Evolutionary conservation across 2,888 invertebrate genomes (phyloP).

Genomic region (Eucriotettix oculatus): DNA sequence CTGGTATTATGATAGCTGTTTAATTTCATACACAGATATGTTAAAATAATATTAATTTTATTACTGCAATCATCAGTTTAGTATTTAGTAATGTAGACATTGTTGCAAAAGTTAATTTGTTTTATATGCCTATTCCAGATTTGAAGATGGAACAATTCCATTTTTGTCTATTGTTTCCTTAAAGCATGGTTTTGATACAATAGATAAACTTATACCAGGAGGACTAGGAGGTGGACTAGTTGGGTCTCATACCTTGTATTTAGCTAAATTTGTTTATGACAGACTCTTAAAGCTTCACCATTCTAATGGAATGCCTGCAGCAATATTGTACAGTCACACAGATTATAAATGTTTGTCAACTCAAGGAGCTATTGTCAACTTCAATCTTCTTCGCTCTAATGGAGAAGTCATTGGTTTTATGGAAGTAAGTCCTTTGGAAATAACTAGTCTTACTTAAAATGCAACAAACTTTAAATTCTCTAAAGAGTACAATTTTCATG

Average conservation of each 20-base stretch:
- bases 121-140: slow-evolving; percentile 31
- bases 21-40: too few species aligned
- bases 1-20: too few species aligned
- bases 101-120: too few species aligned
- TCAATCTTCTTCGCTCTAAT: slow-evolving; percentile 64
- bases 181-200: slow-evolving; percentile 63
- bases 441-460: neutral
- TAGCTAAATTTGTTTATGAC: slow-evolving; percentile 57
- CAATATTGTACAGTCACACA: slow-evolving; percentile 55
- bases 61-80: too few species aligned
- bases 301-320: slow-evolving; percentile 50
- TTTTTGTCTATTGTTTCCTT: slow-evolving; percentile 72
- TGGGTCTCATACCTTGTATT: slow-evolving; percentile 47
- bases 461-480: too few species aligned
- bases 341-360: slow-evolving; percentile 38
- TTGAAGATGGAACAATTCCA: slow-evolving; percentile 88
- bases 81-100: too few species aligned
- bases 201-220: slow-evolving; percentile 45
- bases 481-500: neutral
- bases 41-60: too few species aligned
- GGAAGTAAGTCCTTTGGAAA: slow-evolving; percentile 39
- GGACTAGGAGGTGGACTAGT: slow-evolving; percentile 44
- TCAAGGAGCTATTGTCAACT: slow-evolving; percentile 80
- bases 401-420: slow-evolving; percentile 74
- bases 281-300: slow-evolving; percentile 47